Percentiles rank a stretch among this genome's conserved stretches.
Evolutionary conservation across 2,888 invertebrate genomes (phyloP).

Genomic region (Microdon myrmicae): DNA sequence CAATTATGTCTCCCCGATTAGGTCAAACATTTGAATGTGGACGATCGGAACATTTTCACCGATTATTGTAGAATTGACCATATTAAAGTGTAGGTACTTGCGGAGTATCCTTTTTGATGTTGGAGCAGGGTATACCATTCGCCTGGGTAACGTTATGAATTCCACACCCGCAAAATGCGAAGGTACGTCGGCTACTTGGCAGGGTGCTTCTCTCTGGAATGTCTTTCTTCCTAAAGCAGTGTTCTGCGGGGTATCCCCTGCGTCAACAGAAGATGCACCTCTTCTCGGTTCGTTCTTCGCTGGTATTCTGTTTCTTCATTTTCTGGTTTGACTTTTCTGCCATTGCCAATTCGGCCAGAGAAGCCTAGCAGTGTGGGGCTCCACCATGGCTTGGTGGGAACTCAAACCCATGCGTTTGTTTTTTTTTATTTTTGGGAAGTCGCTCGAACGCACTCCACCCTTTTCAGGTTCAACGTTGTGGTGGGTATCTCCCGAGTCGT

Average conservation of each 20-base stretch:
- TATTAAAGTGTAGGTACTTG: slow-evolving; percentile 18
- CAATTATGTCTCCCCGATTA: slow-evolving; percentile 12
- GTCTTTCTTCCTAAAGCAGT: slow-evolving; percentile 4
- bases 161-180: slow-evolving; percentile 23
- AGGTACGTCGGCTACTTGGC: no score
- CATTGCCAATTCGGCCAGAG: no score
- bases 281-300: not conserved
- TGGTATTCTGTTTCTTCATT: slow-evolving; percentile 26
- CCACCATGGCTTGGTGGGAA: no score
- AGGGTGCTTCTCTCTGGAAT: not conserved
- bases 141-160: slow-evolving; percentile 2
- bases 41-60: slow-evolving; percentile 27
- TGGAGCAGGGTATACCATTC: slow-evolving; percentile 8
- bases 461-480: no score
- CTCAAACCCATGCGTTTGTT: no score
- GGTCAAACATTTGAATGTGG: slow-evolving; percentile 11
- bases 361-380: no score
- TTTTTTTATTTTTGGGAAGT: no score
- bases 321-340: no score
- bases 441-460: no score
- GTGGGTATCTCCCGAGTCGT: no score
- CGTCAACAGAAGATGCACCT: not conserved
- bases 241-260: not conserved
- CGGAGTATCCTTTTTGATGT: slow-evolving; percentile 4
- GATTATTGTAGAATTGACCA: slow-evolving; percentile 14